Conservation (phyloP, 2,888 invertebrate species). For the Phengaris alcon region DNA sequence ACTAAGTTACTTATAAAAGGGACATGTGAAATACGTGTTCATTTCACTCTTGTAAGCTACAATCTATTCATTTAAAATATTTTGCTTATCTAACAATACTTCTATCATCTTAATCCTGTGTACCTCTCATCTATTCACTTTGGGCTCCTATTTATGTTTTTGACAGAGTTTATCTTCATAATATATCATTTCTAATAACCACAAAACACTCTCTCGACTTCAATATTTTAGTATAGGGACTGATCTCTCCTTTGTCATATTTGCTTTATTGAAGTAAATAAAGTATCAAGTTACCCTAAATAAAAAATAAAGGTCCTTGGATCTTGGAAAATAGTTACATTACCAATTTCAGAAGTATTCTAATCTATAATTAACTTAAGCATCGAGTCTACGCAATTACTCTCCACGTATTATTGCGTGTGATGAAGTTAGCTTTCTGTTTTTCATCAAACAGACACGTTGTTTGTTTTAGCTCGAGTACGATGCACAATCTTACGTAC, state of each 20-base stretch:
- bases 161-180: constrained; percentile 2
- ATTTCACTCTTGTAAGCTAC: too few relatives aligned
- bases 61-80: not conserved
- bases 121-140: not conserved
- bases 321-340: not conserved
- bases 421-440: constrained; percentile 10
- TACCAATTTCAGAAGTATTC: not conserved
- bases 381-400: not conserved
- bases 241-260: constrained; percentile 3
- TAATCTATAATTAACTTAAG: not conserved
- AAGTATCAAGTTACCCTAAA: not conserved
- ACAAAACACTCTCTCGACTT: not conserved
- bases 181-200: constrained; percentile 5
- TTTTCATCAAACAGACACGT: not conserved
- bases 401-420: not conserved
- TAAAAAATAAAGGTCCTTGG: not conserved
- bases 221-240: not conserved
- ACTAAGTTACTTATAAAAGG: too few relatives aligned
- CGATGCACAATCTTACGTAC: not conserved
- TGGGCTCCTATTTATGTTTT: constrained; percentile 1
- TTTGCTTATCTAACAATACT: not conserved
- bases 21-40: too few relatives aligned
- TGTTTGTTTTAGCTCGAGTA: constrained; percentile 17
- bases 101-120: constrained; percentile 4
- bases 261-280: not conserved